Evolutionary conservation across 2,113 vertebrate genomes (phyloP), one percentile per base, ranked within the genome.

Genomic region (Rattus rattus): DNA sequence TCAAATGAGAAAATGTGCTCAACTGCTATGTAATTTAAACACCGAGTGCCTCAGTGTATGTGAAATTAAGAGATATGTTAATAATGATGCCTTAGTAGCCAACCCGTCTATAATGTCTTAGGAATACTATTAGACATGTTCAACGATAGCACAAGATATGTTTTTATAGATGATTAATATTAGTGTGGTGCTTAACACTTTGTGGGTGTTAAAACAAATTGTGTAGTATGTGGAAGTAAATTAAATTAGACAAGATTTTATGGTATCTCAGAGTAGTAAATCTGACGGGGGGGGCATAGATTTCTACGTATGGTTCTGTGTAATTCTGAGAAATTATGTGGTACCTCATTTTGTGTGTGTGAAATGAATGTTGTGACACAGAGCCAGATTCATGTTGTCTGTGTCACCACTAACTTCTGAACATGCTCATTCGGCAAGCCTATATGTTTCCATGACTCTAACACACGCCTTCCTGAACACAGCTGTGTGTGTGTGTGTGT

Each of bases 351-450:
- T 30, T 59, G 0, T 43, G 36, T 56, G 2, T 73, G 1, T 88
- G 14, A 90, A 72, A 87, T 79, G 90, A 72, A 88, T 92, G 14
- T 5, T 65, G 19, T 61, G 84, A 92, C 26, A 56, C 0, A 92
- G 63, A 96, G 20, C 1, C 75, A 88, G 6, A 36, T 91, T 79
- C 5, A 4, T 52, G 39, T 54, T 43, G 73, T 16, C n/a, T 91
- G 59, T 89, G 14, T 69, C 91, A 93, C 76, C 83, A 77, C 39
- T 86, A 30, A 22, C 63, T 85, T 92, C 89, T 79, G 70, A 72
- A 54, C 39, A 67, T 77, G 14, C 36, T 73, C 80, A 10, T 92
- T 61, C 22, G 20, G 61, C 8, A 94, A 81, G 56, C 84, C 73
- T 93, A 81, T 52, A 67, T 54, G 12, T 86, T 73, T 95, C 76